Conservation (phyloP, 2,113 vertebrate species). For the Tichodroma muraria region DNA sequence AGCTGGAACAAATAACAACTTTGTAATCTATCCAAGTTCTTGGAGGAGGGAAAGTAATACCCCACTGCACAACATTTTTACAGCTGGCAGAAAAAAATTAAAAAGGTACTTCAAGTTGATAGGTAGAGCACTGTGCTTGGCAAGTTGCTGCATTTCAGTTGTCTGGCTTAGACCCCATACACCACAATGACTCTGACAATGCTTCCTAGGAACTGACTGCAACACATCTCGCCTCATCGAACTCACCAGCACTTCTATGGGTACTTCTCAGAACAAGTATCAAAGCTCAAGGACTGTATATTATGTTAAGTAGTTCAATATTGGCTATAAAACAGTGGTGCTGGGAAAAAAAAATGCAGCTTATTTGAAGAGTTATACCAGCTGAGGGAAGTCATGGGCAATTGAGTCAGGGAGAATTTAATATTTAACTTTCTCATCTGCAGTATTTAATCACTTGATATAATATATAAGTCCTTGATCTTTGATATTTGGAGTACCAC, state of each 20-base stretch:
- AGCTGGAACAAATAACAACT: background rate
- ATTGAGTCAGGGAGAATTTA: background rate
- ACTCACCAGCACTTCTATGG: background rate
- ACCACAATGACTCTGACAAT: background rate
- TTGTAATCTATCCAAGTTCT: background rate
- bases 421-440: slow-evolving; percentile 7
- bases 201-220: background rate
- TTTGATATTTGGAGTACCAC: slow-evolving; percentile 21
- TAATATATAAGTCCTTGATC: slow-evolving; percentile 26
- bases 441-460: slow-evolving; percentile 21
- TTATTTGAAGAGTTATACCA: background rate
- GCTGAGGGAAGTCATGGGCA: background rate
- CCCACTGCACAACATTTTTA: background rate
- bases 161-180: background rate
- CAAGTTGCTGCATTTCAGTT: background rate
- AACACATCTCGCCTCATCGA: background rate
- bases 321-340: background rate
- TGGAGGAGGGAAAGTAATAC: background rate
- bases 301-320: slow-evolving; percentile 34
- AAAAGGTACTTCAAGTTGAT: background rate
- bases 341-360: background rate
- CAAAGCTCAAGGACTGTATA: slow-evolving; percentile 17
- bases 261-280: slow-evolving; percentile 14
- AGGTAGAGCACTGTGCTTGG: background rate
- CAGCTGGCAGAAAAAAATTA: background rate